Percentiles rank a stretch among this genome's conserved stretches.
These are phyloP conservation scores for Falco concolor DNA, from an alignment of 2,797 vertebrate species.

Conservation along the genomic window DNA sequence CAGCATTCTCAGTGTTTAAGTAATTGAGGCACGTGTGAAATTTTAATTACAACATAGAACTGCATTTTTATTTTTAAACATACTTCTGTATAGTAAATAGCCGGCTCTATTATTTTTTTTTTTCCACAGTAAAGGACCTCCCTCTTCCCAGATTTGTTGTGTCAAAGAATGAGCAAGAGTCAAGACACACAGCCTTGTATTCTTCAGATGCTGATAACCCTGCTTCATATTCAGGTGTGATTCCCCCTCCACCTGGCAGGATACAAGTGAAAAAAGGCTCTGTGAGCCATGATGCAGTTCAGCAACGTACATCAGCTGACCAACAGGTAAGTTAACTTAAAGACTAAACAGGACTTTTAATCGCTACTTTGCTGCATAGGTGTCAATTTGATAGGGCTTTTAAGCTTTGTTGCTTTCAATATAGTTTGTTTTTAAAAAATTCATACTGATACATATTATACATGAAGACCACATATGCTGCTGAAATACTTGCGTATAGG, in stretches of 20 bases:
- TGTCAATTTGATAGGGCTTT: neutral
- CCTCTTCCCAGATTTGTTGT: slow-evolving; percentile 91
- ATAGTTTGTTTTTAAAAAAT: neutral
- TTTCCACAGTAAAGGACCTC: slow-evolving; percentile 90
- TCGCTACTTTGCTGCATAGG: neutral
- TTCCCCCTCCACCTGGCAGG: slow-evolving; percentile 90
- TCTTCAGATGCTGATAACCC: slow-evolving; percentile 88
- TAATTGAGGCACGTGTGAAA: neutral
- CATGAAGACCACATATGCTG: neutral
- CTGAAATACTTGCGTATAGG: neutral
- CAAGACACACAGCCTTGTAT: slow-evolving; percentile 84
- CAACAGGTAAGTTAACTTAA: slow-evolving; percentile 80
- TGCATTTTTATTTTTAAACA: neutral
- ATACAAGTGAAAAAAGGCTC: slow-evolving; percentile 89
- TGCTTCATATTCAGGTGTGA: slow-evolving; percentile 88
- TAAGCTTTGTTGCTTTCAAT: neutral
- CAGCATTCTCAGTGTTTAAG: neutral
- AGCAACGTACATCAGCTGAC: slow-evolving; percentile 84
- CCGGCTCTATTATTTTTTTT: neutral
- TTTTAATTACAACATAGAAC: neutral
- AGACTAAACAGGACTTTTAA: neutral
- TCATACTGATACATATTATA: neutral
- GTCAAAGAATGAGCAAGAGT: slow-evolving; percentile 93
- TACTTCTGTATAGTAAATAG: neutral
- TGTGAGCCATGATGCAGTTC: slow-evolving; percentile 85